phyloP scores from a whole-genome alignment of 2,888 invertebrate genomes.

The Xestobium rufovillosum region DNA sequence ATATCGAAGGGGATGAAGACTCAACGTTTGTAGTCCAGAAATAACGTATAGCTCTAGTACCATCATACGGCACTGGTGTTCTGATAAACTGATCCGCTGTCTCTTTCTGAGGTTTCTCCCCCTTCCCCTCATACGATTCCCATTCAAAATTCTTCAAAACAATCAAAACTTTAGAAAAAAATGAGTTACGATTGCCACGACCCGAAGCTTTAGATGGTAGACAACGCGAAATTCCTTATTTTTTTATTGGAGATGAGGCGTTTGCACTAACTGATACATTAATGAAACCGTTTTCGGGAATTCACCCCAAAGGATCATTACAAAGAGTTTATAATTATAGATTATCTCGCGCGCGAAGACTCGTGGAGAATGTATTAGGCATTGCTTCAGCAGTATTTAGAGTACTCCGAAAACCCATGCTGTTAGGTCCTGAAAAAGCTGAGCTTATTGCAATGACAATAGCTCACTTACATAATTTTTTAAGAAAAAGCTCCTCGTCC shows the following conservation, averaged over 20 bases:
- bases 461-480: conserved; percentile 25
- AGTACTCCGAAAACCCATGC: conserved; percentile 24
- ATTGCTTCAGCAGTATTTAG: conserved; percentile 19
- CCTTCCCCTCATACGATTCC: no score
- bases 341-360: background rate
- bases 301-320: conserved; percentile 14
- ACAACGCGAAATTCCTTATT: conserved; percentile 23
- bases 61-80: no score
- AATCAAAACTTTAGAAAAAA: conserved; percentile 9
- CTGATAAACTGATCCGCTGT: no score
- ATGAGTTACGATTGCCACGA: conserved; percentile 12
- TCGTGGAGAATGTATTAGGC: conserved; percentile 12
- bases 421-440: conserved; percentile 23
- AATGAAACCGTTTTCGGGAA: conserved; percentile 23
- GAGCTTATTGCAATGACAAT: conserved; percentile 21
- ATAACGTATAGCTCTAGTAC: no score
- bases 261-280: conserved; percentile 21
- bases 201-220: conserved; percentile 16
- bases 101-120: no score
- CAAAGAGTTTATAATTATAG: background rate
- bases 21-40: no score
- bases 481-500: conserved; percentile 22
- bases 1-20: no score
- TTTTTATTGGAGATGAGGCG: conserved; percentile 25
- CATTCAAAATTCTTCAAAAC: no score